Conservation (phyloP, 2,797 vertebrate genomes). For the Sebastes wilsoni region DNA sequence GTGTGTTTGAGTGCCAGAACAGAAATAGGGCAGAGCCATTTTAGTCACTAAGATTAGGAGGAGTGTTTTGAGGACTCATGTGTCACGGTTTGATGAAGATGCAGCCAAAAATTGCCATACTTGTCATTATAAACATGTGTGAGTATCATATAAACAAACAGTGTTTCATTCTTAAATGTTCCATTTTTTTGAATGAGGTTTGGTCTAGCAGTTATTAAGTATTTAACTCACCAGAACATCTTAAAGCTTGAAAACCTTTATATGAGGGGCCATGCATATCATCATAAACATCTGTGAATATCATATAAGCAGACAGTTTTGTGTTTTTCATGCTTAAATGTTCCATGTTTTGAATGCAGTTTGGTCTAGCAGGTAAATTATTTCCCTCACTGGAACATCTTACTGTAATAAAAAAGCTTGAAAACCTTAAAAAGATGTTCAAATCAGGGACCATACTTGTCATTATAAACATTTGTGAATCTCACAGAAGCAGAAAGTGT, state of each 20-base stretch:
- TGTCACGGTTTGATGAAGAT: conserved; percentile 19
- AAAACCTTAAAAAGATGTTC: background rate
- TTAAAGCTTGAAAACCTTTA: background rate
- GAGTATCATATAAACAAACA: background rate
- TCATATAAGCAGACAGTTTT: background rate
- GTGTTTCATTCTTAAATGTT: background rate
- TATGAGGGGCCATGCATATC: background rate
- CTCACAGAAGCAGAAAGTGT: background rate
- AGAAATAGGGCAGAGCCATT: conserved; percentile 73
- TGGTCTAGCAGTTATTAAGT: background rate
- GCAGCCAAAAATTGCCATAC: background rate
- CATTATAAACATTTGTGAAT: background rate
- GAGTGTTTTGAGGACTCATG: conserved; percentile 39
- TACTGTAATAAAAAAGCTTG: too few species aligned
- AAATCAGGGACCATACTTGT: background rate
- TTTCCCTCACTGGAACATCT: background rate
- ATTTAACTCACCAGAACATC: background rate
- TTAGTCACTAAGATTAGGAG: conserved; percentile 50
- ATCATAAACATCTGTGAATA: background rate
- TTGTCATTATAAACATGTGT: background rate
- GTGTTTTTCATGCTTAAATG: background rate
- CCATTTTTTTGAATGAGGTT: background rate
- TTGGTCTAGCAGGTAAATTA: background rate
- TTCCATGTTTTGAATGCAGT: background rate
- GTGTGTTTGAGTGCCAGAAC: conserved; percentile 25